Evolutionary conservation across 2,888 invertebrate species (phyloP).

Genomic region (Eubasilissa splendida): DNA sequence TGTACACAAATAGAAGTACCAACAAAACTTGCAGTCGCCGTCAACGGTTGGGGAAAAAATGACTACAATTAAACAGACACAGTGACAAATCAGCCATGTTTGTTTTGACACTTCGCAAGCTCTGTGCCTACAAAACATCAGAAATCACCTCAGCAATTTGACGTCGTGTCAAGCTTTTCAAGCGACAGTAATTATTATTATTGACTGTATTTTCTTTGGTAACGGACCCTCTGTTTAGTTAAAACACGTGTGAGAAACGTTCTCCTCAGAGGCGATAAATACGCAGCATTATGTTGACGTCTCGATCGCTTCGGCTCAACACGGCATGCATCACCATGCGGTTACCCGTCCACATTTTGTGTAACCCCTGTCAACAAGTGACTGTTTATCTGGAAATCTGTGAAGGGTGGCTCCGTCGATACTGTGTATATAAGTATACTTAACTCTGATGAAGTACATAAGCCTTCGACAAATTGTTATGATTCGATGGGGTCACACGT

Average conservation of each 20-base stretch:
- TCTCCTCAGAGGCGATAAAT: slow-evolving; percentile 12
- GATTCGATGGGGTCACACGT: too few relatives aligned
- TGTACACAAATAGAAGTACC: too few relatives aligned
- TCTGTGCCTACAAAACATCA: not conserved
- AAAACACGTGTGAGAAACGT: not conserved
- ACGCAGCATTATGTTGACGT: slow-evolving; percentile 19
- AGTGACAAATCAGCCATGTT: too few relatives aligned
- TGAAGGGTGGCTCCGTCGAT: slow-evolving; percentile 16
- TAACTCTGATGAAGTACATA: too few relatives aligned
- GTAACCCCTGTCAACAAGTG: slow-evolving; percentile 27
- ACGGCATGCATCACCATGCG: not conserved
- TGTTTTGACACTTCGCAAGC: too few relatives aligned
- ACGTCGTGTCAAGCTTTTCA: not conserved
- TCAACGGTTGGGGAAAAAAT: too few relatives aligned
- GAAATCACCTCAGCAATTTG: not conserved
- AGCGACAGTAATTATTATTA: slow-evolving; percentile 12
- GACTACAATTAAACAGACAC: too few relatives aligned
- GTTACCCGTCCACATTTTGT: not conserved
- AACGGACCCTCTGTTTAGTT: slow-evolving; percentile 19
- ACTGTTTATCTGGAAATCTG: slow-evolving; percentile 21
- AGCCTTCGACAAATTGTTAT: too few relatives aligned
- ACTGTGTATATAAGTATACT: not conserved
- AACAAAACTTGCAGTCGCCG: too few relatives aligned
- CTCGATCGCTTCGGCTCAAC: slow-evolving; percentile 8
- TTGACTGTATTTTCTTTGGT: slow-evolving; percentile 15